Base-by-base conservation (phyloP, 2,113 vertebrate species). In the Cyphomyrus discorhynchus region DNA sequence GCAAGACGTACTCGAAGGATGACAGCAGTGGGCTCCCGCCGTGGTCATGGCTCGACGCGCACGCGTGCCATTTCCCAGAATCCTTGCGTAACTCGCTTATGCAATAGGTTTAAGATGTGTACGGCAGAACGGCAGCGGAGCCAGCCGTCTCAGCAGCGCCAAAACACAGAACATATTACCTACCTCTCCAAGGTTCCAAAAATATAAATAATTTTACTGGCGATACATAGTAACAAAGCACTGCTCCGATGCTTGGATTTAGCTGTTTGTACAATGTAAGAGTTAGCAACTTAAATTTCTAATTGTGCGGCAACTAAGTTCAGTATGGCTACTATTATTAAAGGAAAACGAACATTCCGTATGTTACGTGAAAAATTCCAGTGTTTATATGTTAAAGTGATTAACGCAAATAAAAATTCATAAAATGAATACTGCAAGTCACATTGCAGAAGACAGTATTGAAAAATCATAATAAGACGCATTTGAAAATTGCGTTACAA, bases 31-130 rank as follows among this genome's bases (percentile, higher is more conserved):
- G 56, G 87, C 56, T 88, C 27, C 39, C 53, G 35, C 8, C 13
- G 56, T 21, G 27, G 21, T 52, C 24, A 46, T 46, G 56, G 5
- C 19, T 66, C 87, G n/a, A 35, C 11, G 11, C n/a, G 9, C 49
- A 1, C 15, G 47, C n/a, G 85, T 31, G 35, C 56, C 35, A 62
- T 46, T 88, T 88, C 56, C 42, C 42, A 35, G 58, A 88, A 58
- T 47, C 58, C 62, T 70, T 88, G 62, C 39, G 27, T 85, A 89
- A 84, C 89, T 24, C 17, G 39, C 47, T 85, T 85, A 85, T 82
- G 50, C 31, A 56, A 74, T 21, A 58, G 89, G 50, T 27, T 83
- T 89, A 89, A 56, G 49, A 89, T 89, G 74, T 89, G 77, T 58
- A 89, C 42, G 52, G 39, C 11, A 58, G 49, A 66, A 47, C 35